A percentile compares a stretch with the other conserved stretches of the same genome.
Conservation (phyloP, 1,140 invertebrate genomes). For the Leptinotarsa undecemlineata region DNA sequence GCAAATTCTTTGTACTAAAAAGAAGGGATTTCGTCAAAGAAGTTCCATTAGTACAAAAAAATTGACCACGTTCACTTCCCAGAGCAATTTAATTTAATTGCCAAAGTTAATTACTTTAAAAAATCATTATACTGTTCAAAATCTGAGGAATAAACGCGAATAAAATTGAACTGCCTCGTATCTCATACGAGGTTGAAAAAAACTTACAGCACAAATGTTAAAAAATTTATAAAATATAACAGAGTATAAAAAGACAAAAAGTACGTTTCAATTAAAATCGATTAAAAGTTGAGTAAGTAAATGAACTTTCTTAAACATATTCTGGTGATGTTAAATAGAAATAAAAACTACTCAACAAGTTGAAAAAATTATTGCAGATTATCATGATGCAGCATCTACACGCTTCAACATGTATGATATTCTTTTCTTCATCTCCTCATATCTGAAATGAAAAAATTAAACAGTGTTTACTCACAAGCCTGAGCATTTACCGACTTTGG, state of each 20-base stretch:
- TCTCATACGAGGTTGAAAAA: not conserved
- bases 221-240: conserved; percentile 16
- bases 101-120: no score
- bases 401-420: conserved; percentile 75
- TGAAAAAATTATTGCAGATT: not conserved
- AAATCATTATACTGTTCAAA: no score
- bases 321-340: conserved; percentile 13
- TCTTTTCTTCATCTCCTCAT: conserved; percentile 66
- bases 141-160: no score
- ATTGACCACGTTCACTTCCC: no score
- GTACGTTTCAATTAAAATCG: not conserved
- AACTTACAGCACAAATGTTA: not conserved
- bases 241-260: conserved; percentile 18
- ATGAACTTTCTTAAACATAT: not conserved
- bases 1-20: not conserved
- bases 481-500: no score
- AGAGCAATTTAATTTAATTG: no score
- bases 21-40: no score
- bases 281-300: not conserved
- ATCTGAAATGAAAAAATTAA: conserved; percentile 58
- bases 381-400: conserved; percentile 68
- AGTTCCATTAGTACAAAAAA: no score
- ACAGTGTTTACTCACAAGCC: not conserved
- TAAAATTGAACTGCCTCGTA: not conserved
- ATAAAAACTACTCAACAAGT: conserved; percentile 9